Percentiles rank a stretch among this genome's conserved stretches.
Conservation (phyloP, 2,113 vertebrate species). For the Microcebus lehilahytsara region DNA sequence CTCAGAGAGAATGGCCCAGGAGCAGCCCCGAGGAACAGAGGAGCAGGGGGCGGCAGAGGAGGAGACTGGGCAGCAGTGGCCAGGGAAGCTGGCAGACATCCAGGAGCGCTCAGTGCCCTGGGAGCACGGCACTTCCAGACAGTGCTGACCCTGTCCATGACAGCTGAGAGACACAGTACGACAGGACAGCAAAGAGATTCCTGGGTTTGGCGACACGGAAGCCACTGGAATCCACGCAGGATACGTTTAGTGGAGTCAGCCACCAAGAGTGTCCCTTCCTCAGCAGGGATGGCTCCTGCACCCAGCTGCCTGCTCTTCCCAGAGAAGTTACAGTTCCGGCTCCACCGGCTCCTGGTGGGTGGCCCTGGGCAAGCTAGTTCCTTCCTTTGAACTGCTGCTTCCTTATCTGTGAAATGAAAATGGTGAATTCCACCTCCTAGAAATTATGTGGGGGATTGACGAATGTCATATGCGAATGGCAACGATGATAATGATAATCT, state of each 20-base stretch:
- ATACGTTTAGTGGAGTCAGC: background rate
- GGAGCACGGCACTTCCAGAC: background rate
- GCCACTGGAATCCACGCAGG: background rate
- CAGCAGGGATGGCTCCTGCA: background rate
- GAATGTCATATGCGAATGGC: no score
- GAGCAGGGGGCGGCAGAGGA: background rate
- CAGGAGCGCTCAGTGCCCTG: background rate
- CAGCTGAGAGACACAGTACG: background rate
- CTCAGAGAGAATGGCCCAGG: background rate
- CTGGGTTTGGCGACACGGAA: background rate
- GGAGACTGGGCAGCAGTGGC: no score
- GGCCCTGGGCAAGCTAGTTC: background rate
- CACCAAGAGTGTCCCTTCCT: background rate
- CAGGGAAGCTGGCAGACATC: background rate
- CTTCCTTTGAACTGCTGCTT: background rate
- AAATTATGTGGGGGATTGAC: background rate
- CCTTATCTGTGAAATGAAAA: background rate
- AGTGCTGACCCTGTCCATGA: background rate
- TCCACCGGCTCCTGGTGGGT: background rate
- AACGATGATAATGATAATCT: rapidly evolving
- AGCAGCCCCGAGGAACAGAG: background rate
- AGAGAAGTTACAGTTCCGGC: background rate
- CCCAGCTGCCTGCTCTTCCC: background rate
- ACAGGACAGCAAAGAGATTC: background rate
- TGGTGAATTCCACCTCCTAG: background rate